A percentile compares a stretch with the other conserved stretches of the same genome.
These are phyloP conservation scores for Tetragnatha versicolor DNA, from an alignment of 1,140 invertebrate species.

Conservation along the genomic window DNA sequence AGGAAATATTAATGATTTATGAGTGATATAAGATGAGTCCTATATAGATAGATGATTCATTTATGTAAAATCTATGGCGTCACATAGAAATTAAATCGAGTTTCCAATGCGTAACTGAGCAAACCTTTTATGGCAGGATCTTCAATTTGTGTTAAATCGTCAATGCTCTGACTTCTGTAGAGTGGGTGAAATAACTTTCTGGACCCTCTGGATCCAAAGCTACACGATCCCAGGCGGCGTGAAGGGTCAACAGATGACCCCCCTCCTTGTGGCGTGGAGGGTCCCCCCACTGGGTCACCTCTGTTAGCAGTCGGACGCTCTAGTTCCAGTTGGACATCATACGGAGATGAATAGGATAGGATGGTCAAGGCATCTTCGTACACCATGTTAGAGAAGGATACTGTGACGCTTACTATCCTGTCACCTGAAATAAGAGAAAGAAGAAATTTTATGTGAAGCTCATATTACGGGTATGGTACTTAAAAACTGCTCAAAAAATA, in stretches of 20 bases:
- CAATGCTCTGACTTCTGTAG: constrained; percentile 74
- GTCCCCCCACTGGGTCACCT: not conserved
- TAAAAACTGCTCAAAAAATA: too few relatives aligned
- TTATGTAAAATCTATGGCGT: too few relatives aligned
- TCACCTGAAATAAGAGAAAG: constrained; percentile 72
- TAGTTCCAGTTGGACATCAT: constrained; percentile 78
- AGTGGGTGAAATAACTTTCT: constrained; percentile 71
- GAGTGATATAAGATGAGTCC: too few relatives aligned
- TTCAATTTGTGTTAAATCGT: constrained; percentile 67
- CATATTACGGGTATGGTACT: too few relatives aligned
- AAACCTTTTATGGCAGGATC: too few relatives aligned
- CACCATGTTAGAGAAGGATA: constrained; percentile 86
- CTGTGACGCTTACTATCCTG: constrained; percentile 82
- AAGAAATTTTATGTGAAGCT: not conserved
- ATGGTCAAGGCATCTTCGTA: constrained; percentile 89
- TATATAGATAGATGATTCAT: too few relatives aligned
- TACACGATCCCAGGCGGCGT: constrained; percentile 25
- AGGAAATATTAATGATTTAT: too few relatives aligned
- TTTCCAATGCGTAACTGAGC: too few relatives aligned
- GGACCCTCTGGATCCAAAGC: constrained; percentile 29
- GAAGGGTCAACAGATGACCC: not conserved
- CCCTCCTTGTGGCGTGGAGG: constrained; percentile 6
- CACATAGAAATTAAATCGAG: too few relatives aligned
- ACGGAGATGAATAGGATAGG: constrained; percentile 89
- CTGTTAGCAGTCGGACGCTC: constrained; percentile 63